phyloP scores from a whole-genome alignment of 2,888 invertebrate species.

The Ametastegia equiseti region DNA sequence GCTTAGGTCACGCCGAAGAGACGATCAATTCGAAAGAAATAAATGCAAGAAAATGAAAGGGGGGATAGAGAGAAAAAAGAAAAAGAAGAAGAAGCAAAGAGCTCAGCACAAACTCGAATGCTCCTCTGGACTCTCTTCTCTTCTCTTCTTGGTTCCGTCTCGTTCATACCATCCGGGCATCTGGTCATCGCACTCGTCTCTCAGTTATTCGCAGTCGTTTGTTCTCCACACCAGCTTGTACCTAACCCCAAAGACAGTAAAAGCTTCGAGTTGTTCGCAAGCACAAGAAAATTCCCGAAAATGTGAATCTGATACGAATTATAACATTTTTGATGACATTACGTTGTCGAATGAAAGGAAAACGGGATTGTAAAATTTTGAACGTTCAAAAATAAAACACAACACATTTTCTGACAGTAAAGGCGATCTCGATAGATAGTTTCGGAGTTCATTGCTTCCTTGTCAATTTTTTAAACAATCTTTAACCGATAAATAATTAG shows the following conservation, averaged over 20 bases:
- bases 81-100: background rate
- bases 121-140: constrained; percentile 22
- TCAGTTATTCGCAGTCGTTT: constrained; percentile 62
- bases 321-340: too few relatives aligned
- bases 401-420: background rate
- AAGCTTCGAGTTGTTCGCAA: constrained; percentile 13
- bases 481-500: too few relatives aligned
- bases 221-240: constrained; percentile 54
- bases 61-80: background rate
- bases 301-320: background rate
- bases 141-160: constrained; percentile 51
- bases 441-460: background rate
- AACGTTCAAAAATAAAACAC: background rate
- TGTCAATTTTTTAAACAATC: background rate
- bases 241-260: constrained; percentile 51
- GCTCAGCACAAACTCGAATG: background rate
- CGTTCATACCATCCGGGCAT: constrained; percentile 60
- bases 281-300: background rate
- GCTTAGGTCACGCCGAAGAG: background rate
- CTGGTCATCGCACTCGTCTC: constrained; percentile 66
- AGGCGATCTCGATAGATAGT: background rate
- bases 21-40: background rate
- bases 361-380: background rate
- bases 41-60: background rate
- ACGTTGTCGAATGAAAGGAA: background rate